Conservation (phyloP, 1,140 invertebrate species). For the Capitella teleta region DNA sequence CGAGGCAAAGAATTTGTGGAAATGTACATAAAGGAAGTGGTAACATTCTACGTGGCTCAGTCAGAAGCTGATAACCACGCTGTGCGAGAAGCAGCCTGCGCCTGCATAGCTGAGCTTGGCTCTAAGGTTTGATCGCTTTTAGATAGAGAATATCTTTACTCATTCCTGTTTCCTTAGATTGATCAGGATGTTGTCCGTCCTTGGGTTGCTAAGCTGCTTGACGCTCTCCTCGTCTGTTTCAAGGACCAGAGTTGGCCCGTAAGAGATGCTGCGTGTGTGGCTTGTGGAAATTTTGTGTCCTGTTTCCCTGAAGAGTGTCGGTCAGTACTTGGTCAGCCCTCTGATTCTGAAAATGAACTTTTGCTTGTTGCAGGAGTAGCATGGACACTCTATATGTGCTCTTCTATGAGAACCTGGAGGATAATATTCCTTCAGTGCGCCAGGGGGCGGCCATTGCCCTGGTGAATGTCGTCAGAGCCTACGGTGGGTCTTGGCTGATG, state of each 20-base stretch:
- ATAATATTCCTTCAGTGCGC: slow-evolving; percentile 48
- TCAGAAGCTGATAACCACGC: slow-evolving; percentile 49
- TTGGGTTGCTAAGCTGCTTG: slow-evolving; percentile 39
- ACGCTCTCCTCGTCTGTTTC: slow-evolving; percentile 46
- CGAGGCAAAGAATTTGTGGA: slow-evolving; percentile 45
- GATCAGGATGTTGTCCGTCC: slow-evolving; percentile 37
- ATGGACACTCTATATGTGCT: slow-evolving; percentile 44
- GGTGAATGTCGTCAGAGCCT: slow-evolving; percentile 45
- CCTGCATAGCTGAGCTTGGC: slow-evolving; percentile 50
- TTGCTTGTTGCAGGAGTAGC: slow-evolving; percentile 18
- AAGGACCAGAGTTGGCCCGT: slow-evolving; percentile 52
- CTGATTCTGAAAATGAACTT: neutral
- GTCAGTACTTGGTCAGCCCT: slow-evolving; percentile 15
- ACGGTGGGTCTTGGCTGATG: slow-evolving; percentile 36
- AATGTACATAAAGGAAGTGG: slow-evolving; percentile 44
- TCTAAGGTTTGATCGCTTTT: slow-evolving; percentile 34
- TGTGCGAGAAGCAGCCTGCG: slow-evolving; percentile 50
- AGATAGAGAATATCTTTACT: neutral
- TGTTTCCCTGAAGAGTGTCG: slow-evolving; percentile 47
- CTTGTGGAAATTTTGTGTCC: slow-evolving; percentile 48
- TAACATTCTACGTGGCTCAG: slow-evolving; percentile 45
- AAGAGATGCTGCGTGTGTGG: slow-evolving; percentile 51
- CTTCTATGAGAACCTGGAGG: slow-evolving; percentile 48
- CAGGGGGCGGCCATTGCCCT: slow-evolving; percentile 48
- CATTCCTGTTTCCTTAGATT: slow-evolving; percentile 26